phyloP scores from a whole-genome alignment of 2,113 vertebrate species.

The Odontesthes bonariensis region DNA sequence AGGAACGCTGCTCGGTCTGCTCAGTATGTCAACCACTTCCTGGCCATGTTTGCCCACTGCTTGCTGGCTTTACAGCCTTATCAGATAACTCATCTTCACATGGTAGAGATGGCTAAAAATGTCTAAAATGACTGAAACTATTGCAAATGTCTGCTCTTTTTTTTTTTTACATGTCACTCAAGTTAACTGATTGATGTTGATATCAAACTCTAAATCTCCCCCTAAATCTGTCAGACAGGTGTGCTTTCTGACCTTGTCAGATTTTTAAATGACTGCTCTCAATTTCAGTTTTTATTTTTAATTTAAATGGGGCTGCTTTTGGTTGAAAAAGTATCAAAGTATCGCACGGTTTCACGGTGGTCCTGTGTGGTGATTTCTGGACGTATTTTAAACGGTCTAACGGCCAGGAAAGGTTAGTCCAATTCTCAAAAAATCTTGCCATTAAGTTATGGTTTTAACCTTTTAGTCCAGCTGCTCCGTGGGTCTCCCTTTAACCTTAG shows the following conservation, averaged over 20 bases:
- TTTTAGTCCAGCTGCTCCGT: conserved; percentile 48
- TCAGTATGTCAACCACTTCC: conserved; percentile 39
- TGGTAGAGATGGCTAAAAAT: conserved; percentile 1
- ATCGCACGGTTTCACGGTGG: too few species aligned
- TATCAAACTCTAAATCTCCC: background rate
- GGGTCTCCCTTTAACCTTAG: conserved; percentile 17
- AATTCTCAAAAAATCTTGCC: conserved; percentile 37
- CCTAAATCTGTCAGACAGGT: background rate
- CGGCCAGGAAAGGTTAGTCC: conserved; percentile 61
- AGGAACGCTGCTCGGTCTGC: conserved; percentile 55
- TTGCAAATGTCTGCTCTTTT: background rate
- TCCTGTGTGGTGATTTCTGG: background rate
- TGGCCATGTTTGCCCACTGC: conserved; percentile 24
- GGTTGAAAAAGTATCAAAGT: too few species aligned
- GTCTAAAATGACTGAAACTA: background rate
- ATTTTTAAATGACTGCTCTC: background rate
- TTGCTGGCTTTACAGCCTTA: conserved; percentile 18
- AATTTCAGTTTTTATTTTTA: background rate
- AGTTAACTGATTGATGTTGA: background rate
- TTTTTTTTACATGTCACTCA: background rate
- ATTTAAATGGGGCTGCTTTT: background rate
- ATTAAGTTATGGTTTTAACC: conserved; percentile 65
- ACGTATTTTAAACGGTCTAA: background rate
- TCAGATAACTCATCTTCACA: conserved; percentile 27
- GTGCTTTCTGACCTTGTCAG: background rate